Evolutionary conservation across 2,797 vertebrate species (phyloP).

Genomic region (Peromyscus attwateri): DNA sequence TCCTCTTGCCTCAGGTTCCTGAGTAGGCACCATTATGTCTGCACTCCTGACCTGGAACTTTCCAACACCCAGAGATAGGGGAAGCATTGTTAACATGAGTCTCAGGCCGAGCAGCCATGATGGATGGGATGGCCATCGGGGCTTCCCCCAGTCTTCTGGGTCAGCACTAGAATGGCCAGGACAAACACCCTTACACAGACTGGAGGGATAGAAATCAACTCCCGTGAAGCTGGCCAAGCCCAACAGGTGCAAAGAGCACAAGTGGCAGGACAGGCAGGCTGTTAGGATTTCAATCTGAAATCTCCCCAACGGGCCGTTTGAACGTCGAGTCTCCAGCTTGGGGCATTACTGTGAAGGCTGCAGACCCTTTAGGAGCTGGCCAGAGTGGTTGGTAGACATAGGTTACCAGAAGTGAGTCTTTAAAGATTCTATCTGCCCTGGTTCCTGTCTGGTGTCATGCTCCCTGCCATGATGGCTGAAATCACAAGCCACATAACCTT

Average conservation of each 20-base stretch:
- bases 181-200: neutral
- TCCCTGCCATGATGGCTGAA: neutral
- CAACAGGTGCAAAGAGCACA: neutral
- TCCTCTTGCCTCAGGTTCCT: neutral
- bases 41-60: neutral
- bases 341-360: neutral
- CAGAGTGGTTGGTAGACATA: neutral
- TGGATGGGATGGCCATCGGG: rapidly evolving
- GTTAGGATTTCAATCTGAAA: neutral
- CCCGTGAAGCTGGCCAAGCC: neutral
- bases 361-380: neutral
- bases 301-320: neutral
- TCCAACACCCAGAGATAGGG: neutral
- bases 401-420: neutral
- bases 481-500: neutral
- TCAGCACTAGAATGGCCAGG: neutral
- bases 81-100: neutral
- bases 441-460: neutral
- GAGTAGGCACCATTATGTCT: neutral
- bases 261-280: neutral
- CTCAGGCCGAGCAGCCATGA: neutral
- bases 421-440: neutral
- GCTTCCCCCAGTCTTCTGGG: neutral
- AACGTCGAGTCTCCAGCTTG: neutral
- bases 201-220: neutral